Conservation (phyloP, 2,888 invertebrate species). For the Conomelus anceps region DNA sequence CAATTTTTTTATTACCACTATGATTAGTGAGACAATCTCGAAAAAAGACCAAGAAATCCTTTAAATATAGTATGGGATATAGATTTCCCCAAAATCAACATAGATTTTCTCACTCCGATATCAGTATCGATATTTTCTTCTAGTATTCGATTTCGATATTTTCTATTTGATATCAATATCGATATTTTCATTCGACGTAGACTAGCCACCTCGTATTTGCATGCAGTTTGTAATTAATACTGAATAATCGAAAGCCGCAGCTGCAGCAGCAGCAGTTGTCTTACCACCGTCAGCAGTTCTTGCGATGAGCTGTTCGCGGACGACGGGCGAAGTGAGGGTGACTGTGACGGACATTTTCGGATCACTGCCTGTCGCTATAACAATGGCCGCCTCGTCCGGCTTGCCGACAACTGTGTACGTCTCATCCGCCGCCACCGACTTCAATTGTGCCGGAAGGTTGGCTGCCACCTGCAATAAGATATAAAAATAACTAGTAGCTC, state of each 20-base stretch:
- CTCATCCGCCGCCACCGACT: constrained; percentile 62
- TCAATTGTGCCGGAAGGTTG: constrained; percentile 48
- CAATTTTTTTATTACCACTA: no score
- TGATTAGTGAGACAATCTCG: no score
- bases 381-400: constrained; percentile 77
- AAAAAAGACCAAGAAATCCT: no score
- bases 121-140: background rate
- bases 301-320: constrained; percentile 59
- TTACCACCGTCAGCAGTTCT: background rate
- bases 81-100: no score
- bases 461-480: background rate
- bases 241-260: no score
- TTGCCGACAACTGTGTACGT: constrained; percentile 78
- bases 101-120: no score
- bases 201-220: no score
- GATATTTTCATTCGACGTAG: no score
- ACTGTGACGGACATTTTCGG: constrained; percentile 67
- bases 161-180: no score
- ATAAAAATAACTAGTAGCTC: background rate
- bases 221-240: no score
- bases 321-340: constrained; percentile 85
- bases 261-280: no score
- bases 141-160: background rate
- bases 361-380: constrained; percentile 67
- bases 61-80: no score